Percentiles rank a stretch among this genome's conserved stretches.
These are phyloP conservation scores for Allygus modestus DNA, from an alignment of 2,888 invertebrate species.

Conservation along the genomic window DNA sequence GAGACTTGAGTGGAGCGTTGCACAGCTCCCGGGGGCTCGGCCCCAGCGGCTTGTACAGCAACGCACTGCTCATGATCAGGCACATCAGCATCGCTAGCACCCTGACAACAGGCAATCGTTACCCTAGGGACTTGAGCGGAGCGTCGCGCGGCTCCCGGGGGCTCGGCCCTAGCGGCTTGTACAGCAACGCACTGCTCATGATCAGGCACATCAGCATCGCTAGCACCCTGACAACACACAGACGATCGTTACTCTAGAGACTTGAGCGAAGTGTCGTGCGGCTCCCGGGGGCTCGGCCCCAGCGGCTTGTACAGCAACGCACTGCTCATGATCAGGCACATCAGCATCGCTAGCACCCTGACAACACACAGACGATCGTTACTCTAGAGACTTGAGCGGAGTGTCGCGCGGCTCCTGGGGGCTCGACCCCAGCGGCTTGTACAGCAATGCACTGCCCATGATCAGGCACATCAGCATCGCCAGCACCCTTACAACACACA, in stretches of 20 bases:
- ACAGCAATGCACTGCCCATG: constrained; percentile 85
- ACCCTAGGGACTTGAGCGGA: constrained; percentile 81
- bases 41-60: constrained; percentile 85
- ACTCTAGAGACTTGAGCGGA: constrained; percentile 78
- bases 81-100: constrained; percentile 87
- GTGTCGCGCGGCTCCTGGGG: constrained; percentile 75
- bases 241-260: constrained; percentile 87
- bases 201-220: constrained; percentile 84
- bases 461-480: constrained; percentile 84
- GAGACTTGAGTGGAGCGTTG: constrained; percentile 76
- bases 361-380: too few relatives aligned
- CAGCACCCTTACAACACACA: constrained; percentile 75
- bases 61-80: constrained; percentile 84
- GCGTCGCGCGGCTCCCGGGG: constrained; percentile 74
- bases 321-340: constrained; percentile 84
- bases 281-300: constrained; percentile 82
- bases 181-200: constrained; percentile 85
- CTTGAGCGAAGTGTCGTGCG: constrained; percentile 75
- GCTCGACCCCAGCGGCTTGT: constrained; percentile 82
- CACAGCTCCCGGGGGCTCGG: constrained; percentile 76
- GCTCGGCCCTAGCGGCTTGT: constrained; percentile 82
- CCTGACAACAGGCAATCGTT: constrained; percentile 91
- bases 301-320: constrained; percentile 86
- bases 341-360: constrained; percentile 81
- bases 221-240: constrained; percentile 79